Conservation (phyloP, 2,113 vertebrate genomes). For the Colinus virginianus region DNA sequence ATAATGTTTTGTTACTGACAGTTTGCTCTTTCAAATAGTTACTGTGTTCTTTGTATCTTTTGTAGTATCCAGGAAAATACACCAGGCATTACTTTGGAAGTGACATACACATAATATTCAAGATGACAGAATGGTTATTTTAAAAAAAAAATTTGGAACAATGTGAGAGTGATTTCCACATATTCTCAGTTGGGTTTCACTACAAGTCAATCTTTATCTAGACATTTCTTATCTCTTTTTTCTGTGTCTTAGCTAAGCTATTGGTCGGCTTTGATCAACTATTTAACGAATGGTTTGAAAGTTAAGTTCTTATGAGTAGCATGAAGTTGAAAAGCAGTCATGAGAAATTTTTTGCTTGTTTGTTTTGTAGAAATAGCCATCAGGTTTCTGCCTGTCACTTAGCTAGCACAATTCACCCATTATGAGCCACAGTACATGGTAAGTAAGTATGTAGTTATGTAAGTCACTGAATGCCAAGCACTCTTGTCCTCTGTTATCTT, state of each 20-base stretch:
- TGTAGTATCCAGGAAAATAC: too few relatives aligned
- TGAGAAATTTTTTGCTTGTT: neutral
- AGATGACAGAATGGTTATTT: neutral
- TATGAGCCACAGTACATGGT: neutral
- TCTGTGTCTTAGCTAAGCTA: neutral
- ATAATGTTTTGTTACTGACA: too few relatives aligned
- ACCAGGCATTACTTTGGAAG: too few relatives aligned
- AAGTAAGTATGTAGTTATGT: neutral
- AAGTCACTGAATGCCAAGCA: neutral
- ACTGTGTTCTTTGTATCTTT: too few relatives aligned
- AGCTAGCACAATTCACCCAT: neutral
- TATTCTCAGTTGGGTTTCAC: neutral
- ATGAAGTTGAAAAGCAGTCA: neutral
- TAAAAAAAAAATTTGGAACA: neutral
- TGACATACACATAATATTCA: neutral
- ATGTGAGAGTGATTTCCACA: neutral
- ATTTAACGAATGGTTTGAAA: neutral
- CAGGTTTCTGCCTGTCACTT: neutral
- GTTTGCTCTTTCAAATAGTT: too few relatives aligned
- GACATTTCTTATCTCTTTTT: neutral
- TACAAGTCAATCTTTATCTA: neutral
- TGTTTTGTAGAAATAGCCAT: neutral
- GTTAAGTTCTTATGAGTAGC: neutral
- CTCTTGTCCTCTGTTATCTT: neutral
- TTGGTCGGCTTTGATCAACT: neutral